phyloP scores from a whole-genome alignment of 1,140 invertebrate genomes.

The Arion vulgaris region DNA sequence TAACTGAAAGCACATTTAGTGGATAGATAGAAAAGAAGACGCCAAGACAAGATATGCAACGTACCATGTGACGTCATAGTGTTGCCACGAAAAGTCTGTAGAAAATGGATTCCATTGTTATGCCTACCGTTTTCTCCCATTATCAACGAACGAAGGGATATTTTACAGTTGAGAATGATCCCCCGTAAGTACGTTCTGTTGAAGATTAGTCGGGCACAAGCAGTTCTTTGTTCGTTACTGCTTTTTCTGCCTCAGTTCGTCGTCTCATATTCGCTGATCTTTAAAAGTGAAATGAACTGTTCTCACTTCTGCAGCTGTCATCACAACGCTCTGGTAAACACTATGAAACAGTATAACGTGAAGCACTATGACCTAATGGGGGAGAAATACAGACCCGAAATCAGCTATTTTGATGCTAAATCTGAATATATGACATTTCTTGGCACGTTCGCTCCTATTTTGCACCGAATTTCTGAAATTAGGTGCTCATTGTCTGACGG shows the following conservation, averaged over 20 bases:
- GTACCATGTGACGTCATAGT: background rate
- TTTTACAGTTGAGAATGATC: background rate
- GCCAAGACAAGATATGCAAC: background rate
- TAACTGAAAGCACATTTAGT: too few species aligned
- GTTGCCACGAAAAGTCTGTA: background rate
- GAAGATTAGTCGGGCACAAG: too few species aligned
- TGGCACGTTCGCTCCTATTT: background rate
- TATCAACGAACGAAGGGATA: background rate
- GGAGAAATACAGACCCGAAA: background rate
- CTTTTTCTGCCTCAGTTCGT: background rate
- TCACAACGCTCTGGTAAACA: background rate
- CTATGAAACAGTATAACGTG: slow-evolving; percentile 11
- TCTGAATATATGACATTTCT: slow-evolving; percentile 16
- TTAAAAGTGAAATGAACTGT: slow-evolving; percentile 16
- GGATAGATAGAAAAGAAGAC: too few species aligned
- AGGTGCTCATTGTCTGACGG: slow-evolving; percentile 12
- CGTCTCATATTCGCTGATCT: background rate
- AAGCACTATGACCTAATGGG: slow-evolving; percentile 1
- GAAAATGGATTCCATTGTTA: background rate
- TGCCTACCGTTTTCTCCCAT: background rate
- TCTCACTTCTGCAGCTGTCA: background rate
- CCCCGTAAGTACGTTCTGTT: background rate
- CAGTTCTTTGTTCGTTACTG: background rate
- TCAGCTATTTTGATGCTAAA: background rate
- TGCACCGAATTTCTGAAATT: background rate